Percentiles rank a stretch among this genome's conserved stretches.
Conservation (phyloP, 2,797 vertebrate species). For the Myotis myotis region DNA sequence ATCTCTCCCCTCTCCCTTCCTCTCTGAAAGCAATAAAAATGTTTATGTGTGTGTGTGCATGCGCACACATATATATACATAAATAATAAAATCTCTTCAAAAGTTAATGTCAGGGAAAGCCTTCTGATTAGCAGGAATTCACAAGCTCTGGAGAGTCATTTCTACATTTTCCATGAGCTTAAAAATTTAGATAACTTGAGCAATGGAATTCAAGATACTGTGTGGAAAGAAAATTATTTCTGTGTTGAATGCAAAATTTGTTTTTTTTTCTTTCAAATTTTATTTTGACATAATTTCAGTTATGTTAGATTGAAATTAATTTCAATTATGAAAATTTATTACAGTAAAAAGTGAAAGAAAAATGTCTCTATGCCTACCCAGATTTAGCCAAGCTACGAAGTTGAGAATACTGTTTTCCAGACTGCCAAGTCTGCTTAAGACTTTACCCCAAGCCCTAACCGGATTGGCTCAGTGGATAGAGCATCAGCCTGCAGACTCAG, state of each 20-base stretch:
- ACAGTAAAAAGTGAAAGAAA: background rate
- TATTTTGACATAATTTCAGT: conserved; percentile 11
- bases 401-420: background rate
- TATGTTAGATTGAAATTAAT: background rate
- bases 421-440: background rate
- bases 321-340: background rate
- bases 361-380: background rate
- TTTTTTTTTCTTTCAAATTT: background rate
- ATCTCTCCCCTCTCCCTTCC: too few relatives aligned
- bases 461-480: too few relatives aligned
- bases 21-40: too few relatives aligned
- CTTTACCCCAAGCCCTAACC: background rate
- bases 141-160: background rate
- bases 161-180: conserved; percentile 38
- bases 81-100: too few relatives aligned
- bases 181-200: background rate
- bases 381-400: background rate
- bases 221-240: background rate
- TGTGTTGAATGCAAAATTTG: background rate
- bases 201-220: background rate
- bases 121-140: conserved; percentile 59
- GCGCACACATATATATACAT: too few relatives aligned
- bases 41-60: too few relatives aligned
- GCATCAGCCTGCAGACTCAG: too few relatives aligned
- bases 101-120: background rate